Conservation (phyloP, 2,888 invertebrate species). For the Melanostoma mellinum region DNA sequence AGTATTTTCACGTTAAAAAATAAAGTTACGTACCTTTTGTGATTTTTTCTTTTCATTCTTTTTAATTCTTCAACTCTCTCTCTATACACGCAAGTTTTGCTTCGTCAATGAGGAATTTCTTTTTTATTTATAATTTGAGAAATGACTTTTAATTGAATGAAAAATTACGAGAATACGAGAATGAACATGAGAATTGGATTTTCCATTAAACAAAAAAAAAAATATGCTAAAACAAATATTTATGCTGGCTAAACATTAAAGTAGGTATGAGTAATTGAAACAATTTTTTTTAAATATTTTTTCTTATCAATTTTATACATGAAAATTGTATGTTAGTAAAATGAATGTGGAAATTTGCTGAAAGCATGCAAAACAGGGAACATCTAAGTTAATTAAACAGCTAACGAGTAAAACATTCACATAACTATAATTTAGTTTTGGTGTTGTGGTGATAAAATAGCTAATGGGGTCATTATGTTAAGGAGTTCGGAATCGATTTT, state of each 20-base stretch:
- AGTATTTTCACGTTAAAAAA: not conserved
- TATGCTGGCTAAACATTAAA: constrained; percentile 60
- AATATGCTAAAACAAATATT: constrained; percentile 26
- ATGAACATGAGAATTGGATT: constrained; percentile 70
- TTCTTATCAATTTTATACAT: not conserved
- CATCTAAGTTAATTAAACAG: constrained; percentile 56
- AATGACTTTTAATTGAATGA: constrained; percentile 26
- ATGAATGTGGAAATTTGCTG: constrained; percentile 39
- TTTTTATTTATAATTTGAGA: constrained; percentile 35
- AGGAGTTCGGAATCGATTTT: constrained; percentile 2
- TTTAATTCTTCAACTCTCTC: constrained; percentile 12
- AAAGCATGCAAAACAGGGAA: constrained; percentile 62
- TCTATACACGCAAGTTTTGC: constrained; percentile 19
- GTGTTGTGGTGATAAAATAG: constrained; percentile 24
- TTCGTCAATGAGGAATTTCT: constrained; percentile 5
- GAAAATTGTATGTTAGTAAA: constrained; percentile 30
- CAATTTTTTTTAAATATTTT: not conserved
- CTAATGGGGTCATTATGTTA: constrained; percentile 28
- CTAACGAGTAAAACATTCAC: constrained; percentile 57
- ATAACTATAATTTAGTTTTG: constrained; percentile 43
- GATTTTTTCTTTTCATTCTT: constrained; percentile 18
- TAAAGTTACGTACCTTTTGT: constrained; percentile 63
- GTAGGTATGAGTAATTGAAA: constrained; percentile 23
- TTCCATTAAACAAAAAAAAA: constrained; percentile 13
- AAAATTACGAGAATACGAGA: constrained; percentile 53